A percentile compares a stretch with the other conserved stretches of the same genome.
Conservation (phyloP, 2,888 invertebrate species). For the Drosophila helvetica region DNA sequence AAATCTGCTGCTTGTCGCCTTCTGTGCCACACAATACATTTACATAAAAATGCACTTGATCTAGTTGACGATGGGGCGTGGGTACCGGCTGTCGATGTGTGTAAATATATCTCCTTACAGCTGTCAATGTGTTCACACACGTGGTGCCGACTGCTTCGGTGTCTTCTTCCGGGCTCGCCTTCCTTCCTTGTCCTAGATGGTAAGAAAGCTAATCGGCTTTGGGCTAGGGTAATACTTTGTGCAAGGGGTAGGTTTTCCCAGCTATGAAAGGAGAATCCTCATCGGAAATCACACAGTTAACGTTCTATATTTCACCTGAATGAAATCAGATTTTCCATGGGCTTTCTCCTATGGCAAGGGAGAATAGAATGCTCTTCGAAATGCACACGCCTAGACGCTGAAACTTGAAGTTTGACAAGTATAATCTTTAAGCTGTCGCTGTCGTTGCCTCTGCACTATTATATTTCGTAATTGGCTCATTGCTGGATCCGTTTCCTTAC, state of each 20-base stretch:
- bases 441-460: too few species aligned
- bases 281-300: not conserved
- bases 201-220: conserved; percentile 70
- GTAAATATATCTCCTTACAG: conserved; percentile 52
- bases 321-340: too few species aligned
- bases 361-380: too few species aligned
- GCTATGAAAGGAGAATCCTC: not conserved
- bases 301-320: not conserved
- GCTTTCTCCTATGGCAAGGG: too few species aligned
- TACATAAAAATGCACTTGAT: conserved; percentile 79
- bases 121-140: conserved; percentile 60
- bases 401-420: not conserved
- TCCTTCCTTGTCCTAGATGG: conserved; percentile 53
- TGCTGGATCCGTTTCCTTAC: not conserved
- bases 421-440: not conserved
- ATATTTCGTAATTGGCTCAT: not conserved
- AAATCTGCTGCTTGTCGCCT: conserved; percentile 58
- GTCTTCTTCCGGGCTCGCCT: not conserved
- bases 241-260: too few species aligned
- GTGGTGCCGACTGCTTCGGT: conserved; percentile 28
- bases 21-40: conserved; percentile 59
- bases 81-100: not conserved
- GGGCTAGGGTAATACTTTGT: conserved; percentile 26
- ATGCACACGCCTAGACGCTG: too few species aligned
- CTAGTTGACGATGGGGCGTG: conserved; percentile 30